A percentile compares a stretch with the other conserved stretches of the same genome.
Conservation (phyloP, 2,113 vertebrate species). For the Aythya baeri region DNA sequence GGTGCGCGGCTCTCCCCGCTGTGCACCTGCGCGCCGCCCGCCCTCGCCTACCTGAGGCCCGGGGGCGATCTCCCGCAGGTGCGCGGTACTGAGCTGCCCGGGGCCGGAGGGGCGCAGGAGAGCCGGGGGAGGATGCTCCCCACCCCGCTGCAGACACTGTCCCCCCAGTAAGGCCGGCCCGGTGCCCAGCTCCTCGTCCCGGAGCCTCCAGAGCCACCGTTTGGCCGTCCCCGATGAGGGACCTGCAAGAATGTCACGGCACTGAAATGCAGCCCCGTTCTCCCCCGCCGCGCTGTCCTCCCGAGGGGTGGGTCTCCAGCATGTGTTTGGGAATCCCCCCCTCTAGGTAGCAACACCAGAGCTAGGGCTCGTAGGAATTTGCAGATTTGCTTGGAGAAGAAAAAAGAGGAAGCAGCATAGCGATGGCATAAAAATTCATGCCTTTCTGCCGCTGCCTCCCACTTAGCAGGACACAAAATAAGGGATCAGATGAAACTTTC, state of each 20-base stretch:
- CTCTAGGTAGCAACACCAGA: background rate
- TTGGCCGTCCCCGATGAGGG: background rate
- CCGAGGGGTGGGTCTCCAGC: background rate
- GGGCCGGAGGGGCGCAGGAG: background rate
- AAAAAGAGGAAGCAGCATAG: background rate
- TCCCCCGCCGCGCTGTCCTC: background rate
- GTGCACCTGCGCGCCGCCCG: background rate
- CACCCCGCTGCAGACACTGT: background rate
- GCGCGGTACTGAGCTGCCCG: background rate
- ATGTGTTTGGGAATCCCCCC: background rate
- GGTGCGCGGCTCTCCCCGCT: background rate
- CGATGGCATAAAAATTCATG: background rate
- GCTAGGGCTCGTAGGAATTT: background rate
- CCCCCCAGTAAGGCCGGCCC: background rate
- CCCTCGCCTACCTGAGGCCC: background rate
- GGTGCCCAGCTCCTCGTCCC: background rate
- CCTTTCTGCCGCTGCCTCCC: background rate
- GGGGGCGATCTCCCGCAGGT: conserved; percentile 12
- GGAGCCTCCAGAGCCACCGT: background rate
- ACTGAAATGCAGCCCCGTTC: background rate
- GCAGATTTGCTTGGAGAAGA: background rate
- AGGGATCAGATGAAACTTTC: background rate
- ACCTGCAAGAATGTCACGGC: accelerated
- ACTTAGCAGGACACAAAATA: background rate
- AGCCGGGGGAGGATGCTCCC: background rate